These are phyloP conservation scores for Trochalopteron elliotii DNA, from an alignment of 2,113 vertebrate genomes.

Conservation along the genomic window DNA sequence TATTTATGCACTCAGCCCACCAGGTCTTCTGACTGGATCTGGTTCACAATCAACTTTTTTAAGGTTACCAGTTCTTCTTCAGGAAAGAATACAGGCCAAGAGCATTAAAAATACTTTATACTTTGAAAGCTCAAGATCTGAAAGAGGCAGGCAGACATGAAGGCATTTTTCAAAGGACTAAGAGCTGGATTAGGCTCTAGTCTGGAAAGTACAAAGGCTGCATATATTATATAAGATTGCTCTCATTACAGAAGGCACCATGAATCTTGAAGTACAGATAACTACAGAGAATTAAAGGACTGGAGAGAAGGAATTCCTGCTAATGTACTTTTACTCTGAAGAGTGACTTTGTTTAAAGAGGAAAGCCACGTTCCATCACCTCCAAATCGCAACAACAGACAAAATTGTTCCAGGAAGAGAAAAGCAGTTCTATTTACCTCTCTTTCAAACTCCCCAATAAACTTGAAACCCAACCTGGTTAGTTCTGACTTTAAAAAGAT, in stretches of 20 bases:
- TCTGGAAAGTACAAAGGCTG: background rate
- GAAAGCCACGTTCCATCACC: background rate
- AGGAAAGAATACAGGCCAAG: background rate
- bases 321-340: background rate
- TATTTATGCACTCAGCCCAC: background rate
- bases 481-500: background rate
- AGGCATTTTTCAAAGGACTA: constrained; percentile 14
- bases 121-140: background rate
- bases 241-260: constrained; percentile 7
- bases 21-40: background rate
- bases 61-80: background rate
- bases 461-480: background rate
- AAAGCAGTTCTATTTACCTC: background rate
- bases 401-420: background rate
- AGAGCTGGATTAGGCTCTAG: background rate
- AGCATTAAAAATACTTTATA: background rate
- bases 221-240: background rate
- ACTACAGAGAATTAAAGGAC: constrained; percentile 7
- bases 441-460: background rate
- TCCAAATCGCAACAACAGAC: background rate
- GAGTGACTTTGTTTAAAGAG: constrained; percentile 5
- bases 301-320: background rate
- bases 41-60: background rate
- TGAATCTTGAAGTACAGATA: constrained; percentile 29
- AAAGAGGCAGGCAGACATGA: background rate